These are phyloP conservation scores for Pachycephala philippinensis DNA, from an alignment of 2,113 vertebrate genomes.

Conservation along the genomic window DNA sequence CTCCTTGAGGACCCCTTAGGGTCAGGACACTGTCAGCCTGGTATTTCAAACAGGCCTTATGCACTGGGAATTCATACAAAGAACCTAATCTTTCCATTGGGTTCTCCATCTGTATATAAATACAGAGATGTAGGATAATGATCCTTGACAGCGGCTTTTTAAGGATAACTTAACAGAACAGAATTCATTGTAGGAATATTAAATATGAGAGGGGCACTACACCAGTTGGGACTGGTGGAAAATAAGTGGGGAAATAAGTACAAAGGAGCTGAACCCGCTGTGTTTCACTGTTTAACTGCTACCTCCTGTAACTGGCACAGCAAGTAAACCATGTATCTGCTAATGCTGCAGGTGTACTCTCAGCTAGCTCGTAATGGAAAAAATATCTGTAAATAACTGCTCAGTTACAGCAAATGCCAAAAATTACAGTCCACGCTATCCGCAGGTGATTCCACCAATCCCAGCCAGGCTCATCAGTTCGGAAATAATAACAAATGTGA, in stretches of 20 bases:
- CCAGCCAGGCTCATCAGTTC: not conserved
- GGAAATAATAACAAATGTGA: not conserved
- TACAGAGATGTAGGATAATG: not conserved
- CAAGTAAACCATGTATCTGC: constrained; percentile 20
- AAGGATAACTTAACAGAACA: not conserved
- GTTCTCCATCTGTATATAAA: not conserved
- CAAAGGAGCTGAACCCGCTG: not conserved
- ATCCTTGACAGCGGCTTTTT: not conserved
- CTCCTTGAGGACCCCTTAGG: not conserved
- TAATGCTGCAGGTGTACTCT: constrained; percentile 22
- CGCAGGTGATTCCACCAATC: not conserved
- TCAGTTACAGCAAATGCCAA: constrained; percentile 36
- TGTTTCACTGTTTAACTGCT: not conserved
- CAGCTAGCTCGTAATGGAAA: constrained; percentile 33
- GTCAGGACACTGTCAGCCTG: not conserved
- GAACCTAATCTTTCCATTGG: not conserved
- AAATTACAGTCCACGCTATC: constrained; percentile 15
- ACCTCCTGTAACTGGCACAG: not conserved
- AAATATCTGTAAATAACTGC: constrained; percentile 37
- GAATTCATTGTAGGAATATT: not conserved
- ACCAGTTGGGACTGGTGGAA: not conserved
- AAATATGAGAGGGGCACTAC: not conserved
- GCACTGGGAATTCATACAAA: not conserved
- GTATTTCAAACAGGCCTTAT: not conserved
- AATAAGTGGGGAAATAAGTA: not conserved